Percentiles rank a stretch among this genome's conserved stretches.
phyloP scores from a whole-genome alignment of 2,113 vertebrate species.

The Peromyscus leucopus region DNA sequence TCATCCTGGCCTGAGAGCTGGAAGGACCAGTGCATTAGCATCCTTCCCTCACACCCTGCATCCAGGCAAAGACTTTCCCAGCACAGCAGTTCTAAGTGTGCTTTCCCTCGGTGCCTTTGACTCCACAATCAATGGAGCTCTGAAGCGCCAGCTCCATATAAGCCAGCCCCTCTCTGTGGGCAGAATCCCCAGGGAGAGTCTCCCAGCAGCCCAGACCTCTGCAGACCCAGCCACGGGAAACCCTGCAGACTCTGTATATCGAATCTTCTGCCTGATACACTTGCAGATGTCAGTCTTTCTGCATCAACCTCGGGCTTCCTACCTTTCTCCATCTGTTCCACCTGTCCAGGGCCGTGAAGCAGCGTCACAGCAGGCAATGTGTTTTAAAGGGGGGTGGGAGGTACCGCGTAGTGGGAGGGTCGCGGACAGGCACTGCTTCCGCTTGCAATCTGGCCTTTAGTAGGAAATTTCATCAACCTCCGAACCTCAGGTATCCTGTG shows the following conservation, averaged over 20 bases:
- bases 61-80: slow-evolving; percentile 26
- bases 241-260: background rate
- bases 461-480: background rate
- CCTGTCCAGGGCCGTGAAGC: background rate
- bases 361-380: background rate
- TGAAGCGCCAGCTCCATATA: background rate
- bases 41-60: background rate
- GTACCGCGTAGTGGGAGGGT: accelerated
- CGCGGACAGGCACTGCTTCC: background rate
- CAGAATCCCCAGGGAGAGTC: background rate
- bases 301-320: background rate
- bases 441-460: background rate
- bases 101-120: slow-evolving; percentile 38
- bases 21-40: background rate
- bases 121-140: slow-evolving; percentile 9
- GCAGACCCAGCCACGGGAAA: background rate
- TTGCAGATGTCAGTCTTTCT: background rate
- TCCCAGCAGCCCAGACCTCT: background rate
- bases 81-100: background rate
- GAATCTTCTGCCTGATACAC: background rate
- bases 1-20: slow-evolving; percentile 5
- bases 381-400: accelerated
- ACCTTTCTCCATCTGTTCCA: background rate
- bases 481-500: background rate
- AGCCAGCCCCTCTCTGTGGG: background rate